Conservation (phyloP, 1,140 invertebrate species). For the Aphaenogaster ashmeadi region DNA sequence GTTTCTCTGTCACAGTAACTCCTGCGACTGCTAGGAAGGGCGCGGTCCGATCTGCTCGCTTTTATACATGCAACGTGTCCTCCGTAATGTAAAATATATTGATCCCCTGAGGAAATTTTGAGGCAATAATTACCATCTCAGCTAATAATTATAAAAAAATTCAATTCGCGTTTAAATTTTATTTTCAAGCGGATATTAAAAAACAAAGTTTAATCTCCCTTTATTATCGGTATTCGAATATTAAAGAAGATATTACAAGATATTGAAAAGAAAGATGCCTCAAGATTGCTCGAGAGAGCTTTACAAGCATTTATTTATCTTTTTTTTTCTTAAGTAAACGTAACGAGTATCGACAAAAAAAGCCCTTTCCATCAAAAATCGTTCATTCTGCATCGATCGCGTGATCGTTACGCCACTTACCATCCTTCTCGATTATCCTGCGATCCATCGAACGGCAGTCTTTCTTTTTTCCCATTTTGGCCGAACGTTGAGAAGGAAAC, state of each 20-base stretch:
- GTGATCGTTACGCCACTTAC: slow-evolving; percentile 48
- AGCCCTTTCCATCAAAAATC: slow-evolving; percentile 29
- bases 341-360: slow-evolving; percentile 9
- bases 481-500: slow-evolving; percentile 54
- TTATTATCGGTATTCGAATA: neutral
- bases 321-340: slow-evolving; percentile 5
- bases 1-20: slow-evolving; percentile 46
- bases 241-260: neutral
- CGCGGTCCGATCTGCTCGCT: slow-evolving; percentile 26
- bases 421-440: slow-evolving; percentile 37
- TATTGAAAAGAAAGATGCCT: neutral
- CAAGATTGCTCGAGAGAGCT: slow-evolving; percentile 18
- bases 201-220: neutral
- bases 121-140: slow-evolving; percentile 2
- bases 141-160: neutral
- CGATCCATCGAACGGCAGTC: slow-evolving; percentile 3
- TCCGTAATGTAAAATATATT: slow-evolving; percentile 32
- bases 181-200: neutral
- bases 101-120: neutral
- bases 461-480: slow-evolving; percentile 43
- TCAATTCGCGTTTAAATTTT: slow-evolving; percentile 16
- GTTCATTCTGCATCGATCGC: slow-evolving; percentile 29
- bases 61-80: slow-evolving; percentile 37
- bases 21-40: neutral
- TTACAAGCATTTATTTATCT: neutral